phyloP scores from a whole-genome alignment of 1,140 invertebrate species.

The Marisa cornuarietis region DNA sequence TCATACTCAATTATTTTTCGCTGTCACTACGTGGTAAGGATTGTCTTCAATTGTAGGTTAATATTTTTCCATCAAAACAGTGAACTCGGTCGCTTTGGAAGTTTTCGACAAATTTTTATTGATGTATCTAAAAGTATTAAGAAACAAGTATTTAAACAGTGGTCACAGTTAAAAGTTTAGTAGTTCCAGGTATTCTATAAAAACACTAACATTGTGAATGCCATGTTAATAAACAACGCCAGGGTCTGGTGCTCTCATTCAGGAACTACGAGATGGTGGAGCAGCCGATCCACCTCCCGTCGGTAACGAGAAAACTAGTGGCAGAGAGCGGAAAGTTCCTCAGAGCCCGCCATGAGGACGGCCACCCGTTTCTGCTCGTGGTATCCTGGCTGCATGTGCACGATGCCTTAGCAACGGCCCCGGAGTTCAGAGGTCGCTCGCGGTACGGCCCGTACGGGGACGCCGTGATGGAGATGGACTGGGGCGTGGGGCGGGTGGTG shows the following conservation, averaged over 20 bases:
- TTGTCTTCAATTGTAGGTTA: too few relatives aligned
- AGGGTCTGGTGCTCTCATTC: background rate
- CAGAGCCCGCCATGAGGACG: slow-evolving; percentile 28
- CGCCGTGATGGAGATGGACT: slow-evolving; percentile 66
- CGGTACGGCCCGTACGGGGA: slow-evolving; percentile 64
- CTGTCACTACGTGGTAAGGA: too few relatives aligned
- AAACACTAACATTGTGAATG: too few relatives aligned
- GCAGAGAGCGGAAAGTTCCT: slow-evolving; percentile 51
- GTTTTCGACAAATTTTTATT: too few relatives aligned
- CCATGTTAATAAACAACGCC: too few relatives aligned
- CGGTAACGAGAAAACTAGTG: slow-evolving; percentile 46
- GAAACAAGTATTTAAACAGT: too few relatives aligned
- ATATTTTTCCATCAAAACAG: too few relatives aligned
- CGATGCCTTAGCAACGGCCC: slow-evolving; percentile 32
- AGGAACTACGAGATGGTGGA: slow-evolving; percentile 56
- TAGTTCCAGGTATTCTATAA: too few relatives aligned
- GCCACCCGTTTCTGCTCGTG: slow-evolving; percentile 52
- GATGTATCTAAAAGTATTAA: too few relatives aligned
- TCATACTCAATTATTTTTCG: too few relatives aligned
- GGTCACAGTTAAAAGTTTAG: too few relatives aligned
- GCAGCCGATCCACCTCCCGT: slow-evolving; percentile 54
- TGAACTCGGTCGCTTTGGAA: too few relatives aligned
- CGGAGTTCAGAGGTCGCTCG: slow-evolving; percentile 40
- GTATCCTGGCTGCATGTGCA: slow-evolving; percentile 57
- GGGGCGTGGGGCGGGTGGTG: slow-evolving; percentile 65